A percentile compares a stretch with the other conserved stretches of the same genome.
Conservation (phyloP, 2,797 vertebrate genomes). For the Petrocephalus sullivani region DNA sequence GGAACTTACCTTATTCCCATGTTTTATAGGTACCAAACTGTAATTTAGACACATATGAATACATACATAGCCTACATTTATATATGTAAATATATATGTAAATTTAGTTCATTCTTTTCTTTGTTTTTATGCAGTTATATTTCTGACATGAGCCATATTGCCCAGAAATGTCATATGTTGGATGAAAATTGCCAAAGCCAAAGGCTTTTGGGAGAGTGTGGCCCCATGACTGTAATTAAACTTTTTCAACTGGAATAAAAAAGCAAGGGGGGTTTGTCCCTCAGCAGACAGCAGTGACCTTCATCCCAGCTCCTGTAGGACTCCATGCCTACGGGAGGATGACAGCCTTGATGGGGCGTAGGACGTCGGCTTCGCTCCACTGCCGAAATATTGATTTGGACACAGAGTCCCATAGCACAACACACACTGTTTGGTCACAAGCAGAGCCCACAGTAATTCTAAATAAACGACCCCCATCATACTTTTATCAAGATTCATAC, state of each 20-base stretch:
- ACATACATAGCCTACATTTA: neutral
- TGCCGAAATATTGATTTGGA: neutral
- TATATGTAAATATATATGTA: neutral
- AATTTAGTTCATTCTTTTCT: neutral
- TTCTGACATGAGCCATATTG: neutral
- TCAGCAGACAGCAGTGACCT: slow-evolving; percentile 62
- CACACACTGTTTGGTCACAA: neutral
- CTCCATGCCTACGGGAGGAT: slow-evolving; percentile 36
- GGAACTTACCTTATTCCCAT: neutral
- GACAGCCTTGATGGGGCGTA: slow-evolving; percentile 60
- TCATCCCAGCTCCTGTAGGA: slow-evolving; percentile 46
- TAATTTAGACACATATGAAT: neutral
- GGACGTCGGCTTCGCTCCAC: slow-evolving; percentile 49
- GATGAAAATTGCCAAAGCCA: neutral
- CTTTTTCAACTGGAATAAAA: slow-evolving; percentile 34
- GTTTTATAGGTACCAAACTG: neutral
- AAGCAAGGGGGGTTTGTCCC: slow-evolving; percentile 21
- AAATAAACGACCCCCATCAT: neutral
- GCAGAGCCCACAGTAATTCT: neutral
- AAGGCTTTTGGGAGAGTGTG: neutral
- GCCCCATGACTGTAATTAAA: neutral
- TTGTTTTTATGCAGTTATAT: neutral
- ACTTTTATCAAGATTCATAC: slow-evolving; percentile 1
- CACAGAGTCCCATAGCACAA: neutral
- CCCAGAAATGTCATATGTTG: neutral